Evolutionary conservation across 2,888 invertebrate genomes (phyloP), one percentile per base, ranked within the genome.

Genomic region (Osedax frankpressi): DNA sequence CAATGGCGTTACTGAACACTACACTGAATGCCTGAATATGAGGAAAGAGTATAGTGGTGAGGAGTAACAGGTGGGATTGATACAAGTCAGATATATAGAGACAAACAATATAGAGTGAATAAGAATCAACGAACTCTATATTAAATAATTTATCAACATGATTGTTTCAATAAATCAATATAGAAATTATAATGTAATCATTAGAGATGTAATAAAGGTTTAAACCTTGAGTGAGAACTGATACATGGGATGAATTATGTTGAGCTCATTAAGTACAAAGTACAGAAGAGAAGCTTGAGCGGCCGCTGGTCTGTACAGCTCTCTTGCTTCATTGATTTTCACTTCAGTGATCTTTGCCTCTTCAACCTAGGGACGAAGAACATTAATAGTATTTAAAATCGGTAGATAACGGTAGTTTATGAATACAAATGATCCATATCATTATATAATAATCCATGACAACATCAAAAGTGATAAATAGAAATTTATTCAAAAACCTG

Each of bases 181-280:
- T n/a, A n/a, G n/a, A n/a, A n/a, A n/a, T n/a, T n/a, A n/a, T n/a
- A n/a, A n/a, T n/a, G n/a, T n/a, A n/a, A n/a, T n/a, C n/a, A n/a
- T n/a, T n/a, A n/a, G n/a, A n/a, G n/a, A n/a, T n/a, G n/a, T n/a
- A n/a, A n/a, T n/a, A n/a, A n/a, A n/a, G n/a, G n/a, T n/a, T n/a
- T n/a, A n/a, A n/a, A 90, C 93, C 89, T 96, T 95, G 75, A 96
- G 86, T 19, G 95, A 95, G 86, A 96, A 96, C 84, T 95, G 94
- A 84, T 96, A 96, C 80, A 96, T 94, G 0, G 94, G 94, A 86
- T 95, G 94, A 76, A 96, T 94, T 30, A 93, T 94, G 85, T 94
- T 92, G 75, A 96, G 87, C 79, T 96, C 95, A 81, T 95, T 95
- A 62, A 96, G 86, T 78, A 96, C 94, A 81, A 96, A 96, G 85